phyloP scores from a whole-genome alignment of 37 sponge, comb jelly and placozoan species.

The Halisarca cf. caerulea region DNA sequence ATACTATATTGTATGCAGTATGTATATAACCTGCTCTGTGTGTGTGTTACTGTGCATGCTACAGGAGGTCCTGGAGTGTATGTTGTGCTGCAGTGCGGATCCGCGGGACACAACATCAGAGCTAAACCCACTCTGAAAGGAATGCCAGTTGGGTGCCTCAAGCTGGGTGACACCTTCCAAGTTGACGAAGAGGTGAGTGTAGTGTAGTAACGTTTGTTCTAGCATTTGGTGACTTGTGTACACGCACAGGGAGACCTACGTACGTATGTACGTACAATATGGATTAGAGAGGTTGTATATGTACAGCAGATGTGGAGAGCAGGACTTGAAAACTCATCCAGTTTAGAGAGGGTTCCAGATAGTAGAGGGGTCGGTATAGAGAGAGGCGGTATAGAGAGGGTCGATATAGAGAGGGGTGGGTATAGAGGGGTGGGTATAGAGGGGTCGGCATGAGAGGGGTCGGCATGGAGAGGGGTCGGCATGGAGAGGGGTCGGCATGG shows the following conservation, averaged over 20 bases:
- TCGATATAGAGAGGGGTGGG: no score
- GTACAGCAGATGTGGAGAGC: not conserved
- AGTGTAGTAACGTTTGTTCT: not conserved
- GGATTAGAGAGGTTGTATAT: not conserved
- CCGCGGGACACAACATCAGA: constrained; percentile 92
- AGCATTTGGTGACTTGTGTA: not conserved
- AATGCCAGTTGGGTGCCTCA: constrained; percentile 81
- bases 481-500: no score
- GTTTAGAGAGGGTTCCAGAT: no score
- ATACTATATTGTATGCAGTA: no score
- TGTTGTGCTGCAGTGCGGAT: constrained; percentile 91
- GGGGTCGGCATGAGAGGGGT: no score
- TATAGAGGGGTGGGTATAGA: no score
- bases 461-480: no score
- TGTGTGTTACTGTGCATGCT: not conserved
- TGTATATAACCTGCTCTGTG: not conserved
- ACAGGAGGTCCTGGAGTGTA: constrained; percentile 84
- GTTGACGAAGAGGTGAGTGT: constrained; percentile 65
- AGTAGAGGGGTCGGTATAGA: no score
- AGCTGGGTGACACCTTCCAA: constrained; percentile 62
- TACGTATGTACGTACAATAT: not conserved
- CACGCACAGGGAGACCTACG: not conserved
- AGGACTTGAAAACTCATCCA: no score
- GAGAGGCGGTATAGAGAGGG: no score
- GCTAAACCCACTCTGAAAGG: constrained; percentile 66